Conservation (phyloP, 2,888 invertebrate genomes). For the Ophraella communa region DNA sequence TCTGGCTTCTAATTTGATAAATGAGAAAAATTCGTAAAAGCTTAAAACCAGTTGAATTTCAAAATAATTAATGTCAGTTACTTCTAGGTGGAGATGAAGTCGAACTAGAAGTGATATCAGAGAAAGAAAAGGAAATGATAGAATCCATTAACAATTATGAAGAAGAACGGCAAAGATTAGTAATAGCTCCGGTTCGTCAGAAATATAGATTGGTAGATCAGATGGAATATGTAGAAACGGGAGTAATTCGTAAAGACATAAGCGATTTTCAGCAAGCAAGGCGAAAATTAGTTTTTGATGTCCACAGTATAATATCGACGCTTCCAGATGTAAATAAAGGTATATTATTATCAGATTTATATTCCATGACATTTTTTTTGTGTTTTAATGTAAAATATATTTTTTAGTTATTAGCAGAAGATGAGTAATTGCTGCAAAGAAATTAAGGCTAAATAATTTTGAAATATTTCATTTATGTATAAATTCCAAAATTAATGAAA, state of each 20-base stretch:
- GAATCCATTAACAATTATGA: not conserved
- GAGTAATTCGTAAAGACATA: slow-evolving; percentile 16
- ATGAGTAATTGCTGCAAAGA: not conserved
- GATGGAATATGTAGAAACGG: slow-evolving; percentile 25
- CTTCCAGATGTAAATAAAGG: slow-evolving; percentile 3
- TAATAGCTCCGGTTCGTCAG: slow-evolving; percentile 1
- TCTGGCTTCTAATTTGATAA: too few relatives aligned
- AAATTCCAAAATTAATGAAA: too few relatives aligned
- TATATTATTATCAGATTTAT: not conserved
- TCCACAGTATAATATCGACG: slow-evolving; percentile 3
- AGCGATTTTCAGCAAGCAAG: slow-evolving; percentile 17
- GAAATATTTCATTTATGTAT: too few relatives aligned
- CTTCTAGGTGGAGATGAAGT: not conserved
- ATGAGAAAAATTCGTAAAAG: too few relatives aligned
- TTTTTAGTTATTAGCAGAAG: not conserved
- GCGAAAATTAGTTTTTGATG: slow-evolving; percentile 15
- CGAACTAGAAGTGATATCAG: not conserved
- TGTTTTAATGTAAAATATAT: not conserved
- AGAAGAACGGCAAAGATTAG: not conserved
- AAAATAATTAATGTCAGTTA: too few relatives aligned
- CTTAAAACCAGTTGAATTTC: too few relatives aligned
- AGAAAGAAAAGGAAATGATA: slow-evolving; percentile 5
- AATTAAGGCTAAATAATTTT: too few relatives aligned
- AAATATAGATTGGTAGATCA: slow-evolving; percentile 25
- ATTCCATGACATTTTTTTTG: not conserved